phyloP scores from a whole-genome alignment of 1,140 invertebrate species.

The Trachymyrmex cornetzi region DNA sequence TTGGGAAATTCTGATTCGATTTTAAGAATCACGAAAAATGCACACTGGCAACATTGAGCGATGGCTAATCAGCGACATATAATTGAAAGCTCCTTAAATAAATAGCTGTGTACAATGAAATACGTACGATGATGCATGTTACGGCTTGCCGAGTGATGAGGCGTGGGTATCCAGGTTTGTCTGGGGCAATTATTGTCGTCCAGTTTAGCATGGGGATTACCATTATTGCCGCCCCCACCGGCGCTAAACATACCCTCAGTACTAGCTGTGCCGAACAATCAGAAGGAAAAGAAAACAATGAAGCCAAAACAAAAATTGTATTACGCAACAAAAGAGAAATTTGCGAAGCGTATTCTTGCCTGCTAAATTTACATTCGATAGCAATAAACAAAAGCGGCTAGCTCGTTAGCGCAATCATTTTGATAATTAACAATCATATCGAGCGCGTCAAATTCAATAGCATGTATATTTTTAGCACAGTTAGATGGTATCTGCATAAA shows the following conservation, averaged over 20 bases:
- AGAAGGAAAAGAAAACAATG: slow-evolving; percentile 81
- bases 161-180: slow-evolving; percentile 86
- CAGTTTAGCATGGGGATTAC: slow-evolving; percentile 84
- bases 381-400: slow-evolving; percentile 45
- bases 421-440: slow-evolving; percentile 51
- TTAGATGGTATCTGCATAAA: slow-evolving; percentile 25
- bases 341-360: slow-evolving; percentile 61
- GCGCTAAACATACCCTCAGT: slow-evolving; percentile 85
- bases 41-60: slow-evolving; percentile 63
- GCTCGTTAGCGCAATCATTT: slow-evolving; percentile 36
- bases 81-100: slow-evolving; percentile 62
- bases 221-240: slow-evolving; percentile 82
- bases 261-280: slow-evolving; percentile 83
- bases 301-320: slow-evolving; percentile 77
- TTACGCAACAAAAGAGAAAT: slow-evolving; percentile 70
- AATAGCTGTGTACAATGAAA: slow-evolving; percentile 71
- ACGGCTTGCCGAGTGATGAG: slow-evolving; percentile 84
- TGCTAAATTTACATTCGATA: slow-evolving; percentile 55
- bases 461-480: slow-evolving; percentile 43
- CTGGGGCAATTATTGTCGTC: slow-evolving; percentile 86
- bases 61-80: slow-evolving; percentile 69
- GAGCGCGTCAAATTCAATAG: slow-evolving; percentile 1
- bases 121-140: slow-evolving; percentile 86
- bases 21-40: slow-evolving; percentile 31
- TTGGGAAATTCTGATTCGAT: slow-evolving; percentile 5